Base-by-base conservation (phyloP, 1,140 invertebrate species). In the Notospermus geniculatus region DNA sequence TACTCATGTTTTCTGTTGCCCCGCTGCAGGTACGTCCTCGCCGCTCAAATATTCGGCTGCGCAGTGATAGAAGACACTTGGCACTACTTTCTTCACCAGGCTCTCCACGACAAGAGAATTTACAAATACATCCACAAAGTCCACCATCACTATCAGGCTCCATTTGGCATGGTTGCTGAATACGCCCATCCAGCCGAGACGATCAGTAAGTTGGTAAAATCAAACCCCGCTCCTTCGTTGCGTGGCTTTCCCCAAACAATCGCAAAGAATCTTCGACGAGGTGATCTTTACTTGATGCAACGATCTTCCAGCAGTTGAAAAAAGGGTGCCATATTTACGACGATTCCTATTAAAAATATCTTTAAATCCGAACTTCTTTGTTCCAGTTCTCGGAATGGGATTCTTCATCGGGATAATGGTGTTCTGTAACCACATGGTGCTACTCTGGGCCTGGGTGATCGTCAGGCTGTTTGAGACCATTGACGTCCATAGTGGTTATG, bases 71-170 rank as follows among this genome's bases (percentile, higher is more conserved):
- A 76, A 60, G 75, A 77, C 61, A 68, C 75, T 0, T 77, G 75
- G 75, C 75, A 77, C 29, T 77, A 73, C 55, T 77, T 70, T 52
- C 57, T 77, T 29, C 75, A 77, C 63, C 55, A 57, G n/a, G 64
- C 69, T 0, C 62, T 74, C 11, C 75, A 77, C 60, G 67, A 77
- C 54, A 66, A 59, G 23, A 60, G 73, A 15, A 64, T 77, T 53
- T 77, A 77, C 66, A 77, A 77, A 55, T 62, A 75, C 60, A 73
- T 77, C 39, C 75, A 77, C 63, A 77, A 77, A 60, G 62, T 77
- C 2, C 75, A 77, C 58, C 75, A 77, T 58, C 52, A 71, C 46
- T 75, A 64, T 59, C 72, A 74, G 71, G 39, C 71, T 41, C 75
- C 75, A 1, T 76, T 77, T 65, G 74, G 75, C 17, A 75, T 77